phyloP scores from a whole-genome alignment of 1,140 invertebrate genomes.

The Drosophila pseudoananassae region DNA sequence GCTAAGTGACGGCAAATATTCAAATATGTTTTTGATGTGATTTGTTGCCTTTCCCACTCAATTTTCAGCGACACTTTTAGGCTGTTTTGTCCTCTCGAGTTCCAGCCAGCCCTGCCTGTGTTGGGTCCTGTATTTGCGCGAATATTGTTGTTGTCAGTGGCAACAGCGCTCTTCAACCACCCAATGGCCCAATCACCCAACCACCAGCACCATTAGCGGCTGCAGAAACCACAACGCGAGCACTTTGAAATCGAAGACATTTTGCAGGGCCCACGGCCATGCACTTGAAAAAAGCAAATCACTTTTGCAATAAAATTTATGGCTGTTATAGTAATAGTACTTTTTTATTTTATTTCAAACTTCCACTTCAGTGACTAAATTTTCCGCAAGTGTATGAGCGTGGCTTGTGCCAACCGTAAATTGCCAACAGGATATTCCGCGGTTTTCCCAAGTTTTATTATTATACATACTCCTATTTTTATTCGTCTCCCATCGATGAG shows the following conservation, averaged over 20 bases:
- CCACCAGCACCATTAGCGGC: conserved; percentile 65
- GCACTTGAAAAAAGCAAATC: conserved; percentile 4
- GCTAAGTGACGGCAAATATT: conserved; percentile 82
- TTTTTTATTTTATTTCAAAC: neutral
- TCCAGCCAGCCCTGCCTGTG: conserved; percentile 1
- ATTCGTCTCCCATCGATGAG: conserved; percentile 59
- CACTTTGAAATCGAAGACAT: conserved; percentile 79
- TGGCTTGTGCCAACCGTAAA: conserved; percentile 72
- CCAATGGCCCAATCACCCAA: conserved; percentile 2
- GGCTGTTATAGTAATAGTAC: too few species aligned
- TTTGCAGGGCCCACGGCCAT: conserved; percentile 35
- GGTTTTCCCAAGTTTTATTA: conserved; percentile 61
- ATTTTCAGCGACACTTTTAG: conserved; percentile 66
- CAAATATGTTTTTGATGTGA: conserved; percentile 83
- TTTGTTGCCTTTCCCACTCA: conserved; percentile 75
- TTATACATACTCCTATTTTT: conserved; percentile 42
- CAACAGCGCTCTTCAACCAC: conserved; percentile 48
- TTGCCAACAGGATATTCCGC: conserved; percentile 74
- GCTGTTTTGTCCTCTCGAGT: conserved; percentile 46
- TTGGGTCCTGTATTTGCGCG: conserved; percentile 3
- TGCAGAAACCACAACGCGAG: conserved; percentile 51
- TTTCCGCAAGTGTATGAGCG: conserved; percentile 13
- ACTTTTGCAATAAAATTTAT: too few species aligned
- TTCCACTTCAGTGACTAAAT: too few species aligned
- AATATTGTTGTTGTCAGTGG: conserved; percentile 68